These are phyloP conservation scores for Microcebus murinus DNA, from an alignment of 2,113 vertebrate species.

Conservation along the genomic window DNA sequence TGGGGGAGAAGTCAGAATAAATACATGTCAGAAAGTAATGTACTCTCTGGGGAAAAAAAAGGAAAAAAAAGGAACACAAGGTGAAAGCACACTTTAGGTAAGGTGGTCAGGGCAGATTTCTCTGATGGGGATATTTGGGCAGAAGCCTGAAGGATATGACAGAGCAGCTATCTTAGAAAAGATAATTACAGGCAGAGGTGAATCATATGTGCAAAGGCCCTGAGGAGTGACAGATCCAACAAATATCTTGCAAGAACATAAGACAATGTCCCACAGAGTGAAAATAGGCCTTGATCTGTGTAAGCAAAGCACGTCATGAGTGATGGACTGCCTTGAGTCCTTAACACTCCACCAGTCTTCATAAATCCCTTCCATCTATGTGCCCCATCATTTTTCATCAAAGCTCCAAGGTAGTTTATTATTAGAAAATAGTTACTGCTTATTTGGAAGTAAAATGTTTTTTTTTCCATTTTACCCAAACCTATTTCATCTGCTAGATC, in stretches of 20 bases:
- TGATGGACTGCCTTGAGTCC: constrained; percentile 15
- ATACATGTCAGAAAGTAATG: background rate
- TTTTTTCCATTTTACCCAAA: constrained; percentile 64
- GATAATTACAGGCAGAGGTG: background rate
- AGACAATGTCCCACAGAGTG: background rate
- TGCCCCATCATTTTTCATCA: constrained; percentile 72
- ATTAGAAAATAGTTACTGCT: constrained; percentile 79
- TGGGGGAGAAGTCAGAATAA: background rate
- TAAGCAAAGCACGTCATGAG: background rate
- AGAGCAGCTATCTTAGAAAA: background rate
- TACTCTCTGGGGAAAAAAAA: background rate
- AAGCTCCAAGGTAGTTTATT: constrained; percentile 75
- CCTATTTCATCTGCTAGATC: constrained; percentile 73
- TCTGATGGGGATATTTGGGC: background rate
- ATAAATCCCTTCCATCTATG: constrained; percentile 68
- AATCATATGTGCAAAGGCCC: background rate
- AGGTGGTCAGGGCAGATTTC: background rate
- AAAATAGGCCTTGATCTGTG: background rate
- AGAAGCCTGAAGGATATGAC: background rate
- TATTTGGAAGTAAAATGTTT: constrained; percentile 78
- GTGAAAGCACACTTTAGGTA: background rate
- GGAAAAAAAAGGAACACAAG: background rate
- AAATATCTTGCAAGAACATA: background rate
- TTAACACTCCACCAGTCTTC: constrained; percentile 52
- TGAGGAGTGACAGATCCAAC: background rate